These are phyloP conservation scores for Ammodytes dubius DNA, from an alignment of 2,113 vertebrate species.

Conservation along the genomic window DNA sequence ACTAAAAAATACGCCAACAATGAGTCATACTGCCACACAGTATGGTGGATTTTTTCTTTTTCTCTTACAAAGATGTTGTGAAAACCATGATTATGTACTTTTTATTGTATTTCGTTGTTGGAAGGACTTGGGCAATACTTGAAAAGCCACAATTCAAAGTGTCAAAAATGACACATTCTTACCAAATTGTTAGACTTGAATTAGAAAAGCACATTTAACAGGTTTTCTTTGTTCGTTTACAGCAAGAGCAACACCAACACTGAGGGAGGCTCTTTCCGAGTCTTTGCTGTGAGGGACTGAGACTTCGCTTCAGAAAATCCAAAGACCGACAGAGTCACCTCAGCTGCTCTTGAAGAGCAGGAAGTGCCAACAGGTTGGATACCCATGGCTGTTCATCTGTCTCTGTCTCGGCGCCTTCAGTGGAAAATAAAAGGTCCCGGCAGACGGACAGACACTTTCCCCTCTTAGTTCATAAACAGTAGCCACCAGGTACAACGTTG, in stretches of 20 bases:
- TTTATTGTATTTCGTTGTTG: constrained; percentile 5
- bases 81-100: neutral
- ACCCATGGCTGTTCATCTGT: constrained; percentile 40
- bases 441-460: constrained; percentile 37
- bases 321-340: constrained; percentile 53
- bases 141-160: neutral
- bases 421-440: constrained; percentile 32
- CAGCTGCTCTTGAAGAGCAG: constrained; percentile 61
- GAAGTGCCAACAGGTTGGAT: constrained; percentile 61
- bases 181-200: neutral
- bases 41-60: too few species aligned
- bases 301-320: constrained; percentile 28
- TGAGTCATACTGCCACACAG: constrained; percentile 42
- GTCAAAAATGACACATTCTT: neutral
- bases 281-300: constrained; percentile 84
- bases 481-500: constrained; percentile 30
- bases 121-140: neutral
- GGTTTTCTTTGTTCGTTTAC: constrained; percentile 54
- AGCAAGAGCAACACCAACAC: constrained; percentile 81
- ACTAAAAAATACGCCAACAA: constrained; percentile 39
- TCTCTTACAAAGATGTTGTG: neutral
- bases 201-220: neutral
- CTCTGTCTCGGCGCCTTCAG: constrained; percentile 39
- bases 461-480: constrained; percentile 41
- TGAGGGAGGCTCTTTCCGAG: constrained; percentile 83